Evolutionary conservation across 2,888 invertebrate genomes (phyloP), one percentile per base, ranked within the genome.

Genomic region (Danaus chrysippus): DNA sequence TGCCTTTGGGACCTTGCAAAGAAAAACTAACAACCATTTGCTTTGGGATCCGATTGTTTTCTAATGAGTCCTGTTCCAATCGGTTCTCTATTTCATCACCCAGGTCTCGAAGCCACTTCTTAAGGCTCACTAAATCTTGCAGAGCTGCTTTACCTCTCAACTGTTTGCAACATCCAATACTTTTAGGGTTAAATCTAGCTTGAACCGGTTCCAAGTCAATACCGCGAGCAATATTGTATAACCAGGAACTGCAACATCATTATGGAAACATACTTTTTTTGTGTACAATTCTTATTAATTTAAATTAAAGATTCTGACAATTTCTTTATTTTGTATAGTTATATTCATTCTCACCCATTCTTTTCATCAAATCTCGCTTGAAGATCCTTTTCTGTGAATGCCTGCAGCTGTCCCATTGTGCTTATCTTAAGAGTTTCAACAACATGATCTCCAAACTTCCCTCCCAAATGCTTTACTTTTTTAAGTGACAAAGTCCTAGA

Each of bases 131-230:
- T 43, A 93, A 79, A 15, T 93, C 93, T 0, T 86, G 83, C 6
- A 98, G 92, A 10, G 96, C 94, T 70, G 93, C 93, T 75, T 93
- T 94, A 0, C 98, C 99, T 1, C 94, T 94, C 81, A 99, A 98
- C 76, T 96, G 96, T 86, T 99, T 99, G 79, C 97, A 96, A 76
- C 98, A 98, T 0, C 98, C 99, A 72, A 99, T 97, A 59, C 98
- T 98, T 84, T 98, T 98, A 0, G 97, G 93, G 61, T 97, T 93
- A 66, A 97, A 94, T 68, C 97, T 93, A 0, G 95, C 93, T 64
- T 93, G 94, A 0, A 99, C 99, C 12, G 96, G 94, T 75, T 99
- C 99, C 66, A 93, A 83, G 77, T 99, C 98, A 60, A 96, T 93
- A 1, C 99, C 99, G 67, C 95, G 93, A 2, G 96, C 95, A 66